These are phyloP conservation scores for Pristis pectinata DNA, from an alignment of 2,797 vertebrate species.

Conservation along the genomic window DNA sequence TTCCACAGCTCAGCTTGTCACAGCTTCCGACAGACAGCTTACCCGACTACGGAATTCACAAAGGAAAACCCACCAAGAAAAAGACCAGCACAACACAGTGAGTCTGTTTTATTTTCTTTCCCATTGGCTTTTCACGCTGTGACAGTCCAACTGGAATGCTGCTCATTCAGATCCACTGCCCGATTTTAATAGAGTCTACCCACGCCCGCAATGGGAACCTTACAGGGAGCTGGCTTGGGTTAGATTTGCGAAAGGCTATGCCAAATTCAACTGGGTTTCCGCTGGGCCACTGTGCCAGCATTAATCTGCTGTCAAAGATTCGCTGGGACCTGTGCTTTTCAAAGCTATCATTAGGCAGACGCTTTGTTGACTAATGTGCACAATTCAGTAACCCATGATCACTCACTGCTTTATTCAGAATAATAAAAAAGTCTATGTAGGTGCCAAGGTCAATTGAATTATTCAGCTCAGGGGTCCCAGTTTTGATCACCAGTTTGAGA, in stretches of 20 bases:
- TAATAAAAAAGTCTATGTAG: neutral
- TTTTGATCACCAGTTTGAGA: neutral
- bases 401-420: neutral
- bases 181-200: neutral
- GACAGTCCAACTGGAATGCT: neutral
- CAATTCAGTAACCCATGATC: neutral
- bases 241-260: neutral
- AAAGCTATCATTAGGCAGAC: neutral
- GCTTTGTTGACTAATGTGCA: neutral
- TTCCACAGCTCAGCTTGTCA: slow-evolving; percentile 15
- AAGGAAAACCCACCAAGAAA: neutral
- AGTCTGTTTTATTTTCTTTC: neutral
- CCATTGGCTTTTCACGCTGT: neutral
- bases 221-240: neutral
- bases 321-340: neutral
- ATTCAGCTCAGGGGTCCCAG: neutral
- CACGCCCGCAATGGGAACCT: neutral
- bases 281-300: neutral
- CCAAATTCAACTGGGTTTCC: neutral
- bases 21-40: slow-evolving; percentile 26
- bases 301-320: neutral
- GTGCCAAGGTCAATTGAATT: neutral
- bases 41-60: neutral
- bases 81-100: neutral
- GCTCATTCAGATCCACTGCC: neutral